Percentiles rank a stretch among this genome's conserved stretches.
These are phyloP conservation scores for Halcyon malimbica DNA, from an alignment of 2,113 vertebrate genomes.

Conservation along the genomic window DNA sequence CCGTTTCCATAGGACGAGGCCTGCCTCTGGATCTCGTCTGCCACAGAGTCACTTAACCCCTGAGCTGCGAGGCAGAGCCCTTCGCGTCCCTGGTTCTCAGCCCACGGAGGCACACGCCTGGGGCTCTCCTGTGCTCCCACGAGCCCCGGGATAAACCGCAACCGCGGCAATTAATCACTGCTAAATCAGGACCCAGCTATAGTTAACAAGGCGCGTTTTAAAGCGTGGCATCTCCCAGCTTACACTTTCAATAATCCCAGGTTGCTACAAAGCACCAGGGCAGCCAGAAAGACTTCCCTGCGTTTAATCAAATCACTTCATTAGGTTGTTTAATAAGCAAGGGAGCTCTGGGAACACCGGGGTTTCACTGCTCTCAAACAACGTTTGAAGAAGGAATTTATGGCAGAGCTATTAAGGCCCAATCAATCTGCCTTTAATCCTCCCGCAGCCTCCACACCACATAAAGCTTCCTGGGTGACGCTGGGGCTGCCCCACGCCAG, in stretches of 20 bases:
- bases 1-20: neutral
- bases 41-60: neutral
- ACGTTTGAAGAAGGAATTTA: neutral
- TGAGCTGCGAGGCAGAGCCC: neutral
- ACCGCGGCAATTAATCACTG: accelerated
- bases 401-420: neutral
- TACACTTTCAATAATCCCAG: neutral
- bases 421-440: neutral
- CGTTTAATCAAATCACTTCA: conserved; percentile 50
- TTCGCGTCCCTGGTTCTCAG: accelerated
- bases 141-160: neutral
- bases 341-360: conserved; percentile 19
- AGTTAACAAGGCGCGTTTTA: neutral
- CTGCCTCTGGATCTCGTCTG: neutral
- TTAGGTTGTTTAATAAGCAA: conserved; percentile 47
- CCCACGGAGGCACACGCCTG: accelerated
- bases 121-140: neutral
- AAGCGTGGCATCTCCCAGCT: neutral
- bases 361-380: neutral
- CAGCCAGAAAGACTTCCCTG: neutral
- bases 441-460: accelerated
- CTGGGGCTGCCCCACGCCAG: accelerated
- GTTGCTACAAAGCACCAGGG: neutral
- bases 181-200: neutral
- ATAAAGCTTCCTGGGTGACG: neutral